phyloP scores from a whole-genome alignment of 2,797 vertebrate genomes.

The Ctenosaura bakeri region DNA sequence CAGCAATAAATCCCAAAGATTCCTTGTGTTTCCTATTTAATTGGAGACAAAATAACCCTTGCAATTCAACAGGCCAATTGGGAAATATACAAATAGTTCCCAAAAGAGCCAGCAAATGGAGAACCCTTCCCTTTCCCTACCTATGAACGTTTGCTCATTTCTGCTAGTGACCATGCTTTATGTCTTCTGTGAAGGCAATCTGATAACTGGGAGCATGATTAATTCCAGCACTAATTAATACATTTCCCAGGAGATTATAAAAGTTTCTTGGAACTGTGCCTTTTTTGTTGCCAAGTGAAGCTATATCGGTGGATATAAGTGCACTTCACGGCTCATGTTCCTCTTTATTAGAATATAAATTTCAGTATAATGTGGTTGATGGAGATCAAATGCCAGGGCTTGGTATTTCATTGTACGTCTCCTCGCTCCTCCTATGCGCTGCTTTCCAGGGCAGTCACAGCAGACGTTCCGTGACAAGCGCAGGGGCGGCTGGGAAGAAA shows the following conservation, averaged over 20 bases:
- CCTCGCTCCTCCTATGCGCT: rapidly evolving
- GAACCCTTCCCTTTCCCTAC: neutral
- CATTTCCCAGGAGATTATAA: neutral
- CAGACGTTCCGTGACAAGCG: neutral
- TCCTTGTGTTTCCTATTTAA: neutral
- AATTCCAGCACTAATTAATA: slow-evolving; percentile 14
- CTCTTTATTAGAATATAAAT: neutral
- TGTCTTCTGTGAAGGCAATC: neutral
- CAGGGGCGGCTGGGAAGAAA: neutral
- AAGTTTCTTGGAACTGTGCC: slow-evolving; percentile 3
- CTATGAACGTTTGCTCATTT: neutral
- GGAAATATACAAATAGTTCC: neutral
- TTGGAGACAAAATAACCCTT: no score
- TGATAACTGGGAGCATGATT: neutral
- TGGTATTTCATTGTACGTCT: no score
- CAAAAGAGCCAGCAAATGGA: neutral
- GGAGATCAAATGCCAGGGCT: neutral
- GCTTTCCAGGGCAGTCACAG: neutral
- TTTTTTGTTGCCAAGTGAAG: neutral
- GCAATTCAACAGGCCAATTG: neutral
- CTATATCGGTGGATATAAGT: neutral
- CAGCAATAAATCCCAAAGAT: neutral
- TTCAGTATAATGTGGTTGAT: neutral
- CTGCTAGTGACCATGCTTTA: neutral
- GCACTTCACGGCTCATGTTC: neutral